These are phyloP conservation scores for Drosophila ezoana DNA, from an alignment of 2,888 invertebrate species.

Conservation along the genomic window DNA sequence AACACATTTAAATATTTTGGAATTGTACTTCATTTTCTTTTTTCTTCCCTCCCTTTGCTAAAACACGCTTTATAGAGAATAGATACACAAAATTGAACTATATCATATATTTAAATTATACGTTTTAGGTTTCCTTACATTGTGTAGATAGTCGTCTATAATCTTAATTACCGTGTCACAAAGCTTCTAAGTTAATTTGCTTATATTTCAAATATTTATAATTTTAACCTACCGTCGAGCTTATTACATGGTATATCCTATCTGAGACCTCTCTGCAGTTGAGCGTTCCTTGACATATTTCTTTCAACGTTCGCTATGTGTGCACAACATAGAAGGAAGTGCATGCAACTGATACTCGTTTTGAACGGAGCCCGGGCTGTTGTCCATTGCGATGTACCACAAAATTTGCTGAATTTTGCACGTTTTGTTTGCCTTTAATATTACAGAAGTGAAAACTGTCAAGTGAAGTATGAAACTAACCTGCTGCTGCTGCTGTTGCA, in stretches of 20 bases:
- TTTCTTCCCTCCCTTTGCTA: no score
- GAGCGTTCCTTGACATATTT: background rate
- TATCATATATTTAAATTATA: no score
- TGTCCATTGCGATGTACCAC: background rate
- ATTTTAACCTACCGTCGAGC: background rate
- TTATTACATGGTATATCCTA: conserved; percentile 16
- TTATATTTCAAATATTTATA: background rate
- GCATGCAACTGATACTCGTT: conserved; percentile 33
- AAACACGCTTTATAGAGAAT: no score
- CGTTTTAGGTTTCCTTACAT: no score
- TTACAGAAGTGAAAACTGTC: conserved; percentile 16
- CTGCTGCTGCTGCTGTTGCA: background rate
- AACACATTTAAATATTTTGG: no score
- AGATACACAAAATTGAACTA: no score
- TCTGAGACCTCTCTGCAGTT: background rate
- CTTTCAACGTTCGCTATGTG: background rate
- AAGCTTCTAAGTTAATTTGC: background rate
- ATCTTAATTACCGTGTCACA: background rate
- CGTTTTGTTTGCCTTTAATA: conserved; percentile 55
- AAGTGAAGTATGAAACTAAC: conserved; percentile 5
- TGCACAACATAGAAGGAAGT: conserved; percentile 21
- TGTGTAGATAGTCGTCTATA: no score
- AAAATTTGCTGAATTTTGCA: conserved; percentile 29
- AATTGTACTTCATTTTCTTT: no score
- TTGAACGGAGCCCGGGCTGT: background rate